Conservation (phyloP, 2,113 vertebrate genomes). For the Melanocharis versteri region DNA sequence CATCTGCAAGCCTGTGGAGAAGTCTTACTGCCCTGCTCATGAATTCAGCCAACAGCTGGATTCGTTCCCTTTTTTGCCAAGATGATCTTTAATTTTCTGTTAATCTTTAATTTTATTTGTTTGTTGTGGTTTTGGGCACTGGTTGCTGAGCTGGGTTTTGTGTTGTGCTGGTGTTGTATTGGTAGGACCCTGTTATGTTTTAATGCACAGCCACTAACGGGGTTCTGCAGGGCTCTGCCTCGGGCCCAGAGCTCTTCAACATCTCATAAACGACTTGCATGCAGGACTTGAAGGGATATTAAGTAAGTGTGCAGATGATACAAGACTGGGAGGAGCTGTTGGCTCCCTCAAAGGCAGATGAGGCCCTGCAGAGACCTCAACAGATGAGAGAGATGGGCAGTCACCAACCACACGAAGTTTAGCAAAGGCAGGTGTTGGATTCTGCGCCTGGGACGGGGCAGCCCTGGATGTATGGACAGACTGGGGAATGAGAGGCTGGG, state of each 20-base stretch:
- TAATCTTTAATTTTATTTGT: background rate
- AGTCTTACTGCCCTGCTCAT: background rate
- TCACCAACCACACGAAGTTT: rapidly evolving
- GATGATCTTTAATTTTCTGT: background rate
- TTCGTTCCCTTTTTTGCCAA: background rate
- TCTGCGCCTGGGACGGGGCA: background rate
- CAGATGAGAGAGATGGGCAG: background rate
- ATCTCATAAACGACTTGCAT: background rate
- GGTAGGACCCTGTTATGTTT: rapidly evolving
- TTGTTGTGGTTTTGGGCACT: background rate
- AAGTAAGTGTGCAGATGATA: background rate
- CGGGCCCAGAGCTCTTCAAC: background rate
- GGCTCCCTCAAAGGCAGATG: background rate
- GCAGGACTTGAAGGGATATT: background rate
- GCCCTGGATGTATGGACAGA: background rate
- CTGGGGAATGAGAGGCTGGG: background rate
- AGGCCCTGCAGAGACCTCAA: background rate
- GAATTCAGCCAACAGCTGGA: background rate
- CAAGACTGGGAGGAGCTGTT: background rate
- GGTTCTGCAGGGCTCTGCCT: background rate
- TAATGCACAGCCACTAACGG: background rate
- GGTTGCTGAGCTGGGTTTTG: background rate
- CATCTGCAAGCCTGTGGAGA: background rate
- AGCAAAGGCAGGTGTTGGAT: too few species aligned
- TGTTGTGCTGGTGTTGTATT: background rate